Evolutionary conservation across 2,113 vertebrate genomes (phyloP).

Genomic region (Alouatta palliata): DNA sequence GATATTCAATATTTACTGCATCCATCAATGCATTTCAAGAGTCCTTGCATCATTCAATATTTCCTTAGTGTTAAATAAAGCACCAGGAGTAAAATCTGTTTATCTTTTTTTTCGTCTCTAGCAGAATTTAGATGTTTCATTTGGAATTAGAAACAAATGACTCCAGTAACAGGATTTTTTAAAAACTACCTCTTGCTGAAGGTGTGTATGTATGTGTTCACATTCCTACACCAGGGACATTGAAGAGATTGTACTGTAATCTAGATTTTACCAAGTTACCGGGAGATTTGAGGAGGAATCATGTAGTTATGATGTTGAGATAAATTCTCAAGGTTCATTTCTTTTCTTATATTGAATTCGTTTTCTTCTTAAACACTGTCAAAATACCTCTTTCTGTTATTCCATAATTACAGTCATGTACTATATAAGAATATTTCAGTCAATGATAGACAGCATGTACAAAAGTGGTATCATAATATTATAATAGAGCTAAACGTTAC

Average conservation of each 20-base stretch:
- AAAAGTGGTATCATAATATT: not conserved
- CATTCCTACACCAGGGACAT: not conserved
- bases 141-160: not conserved
- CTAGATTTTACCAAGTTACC: not conserved
- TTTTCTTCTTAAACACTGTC: slow-evolving; percentile 19
- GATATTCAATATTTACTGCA: slow-evolving; percentile 53
- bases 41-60: slow-evolving; percentile 43
- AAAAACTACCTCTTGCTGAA: not conserved
- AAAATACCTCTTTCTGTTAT: not conserved
- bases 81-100: slow-evolving; percentile 41
- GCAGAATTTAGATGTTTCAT: slow-evolving; percentile 39
- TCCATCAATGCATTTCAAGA: slow-evolving; percentile 60
- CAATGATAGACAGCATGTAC: not conserved
- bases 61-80: slow-evolving; percentile 55
- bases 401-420: not conserved
- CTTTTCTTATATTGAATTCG: not conserved
- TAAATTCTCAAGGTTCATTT: not conserved
- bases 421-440: not conserved
- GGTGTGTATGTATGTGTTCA: too few relatives aligned
- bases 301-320: not conserved
- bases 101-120: slow-evolving; percentile 43
- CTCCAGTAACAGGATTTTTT: not conserved
- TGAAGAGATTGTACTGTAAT: not conserved
- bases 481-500: not conserved
- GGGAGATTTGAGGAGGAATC: not conserved